Base-by-base conservation (phyloP, 2,888 invertebrate species). In the Eumacrocentrus americanus region DNA sequence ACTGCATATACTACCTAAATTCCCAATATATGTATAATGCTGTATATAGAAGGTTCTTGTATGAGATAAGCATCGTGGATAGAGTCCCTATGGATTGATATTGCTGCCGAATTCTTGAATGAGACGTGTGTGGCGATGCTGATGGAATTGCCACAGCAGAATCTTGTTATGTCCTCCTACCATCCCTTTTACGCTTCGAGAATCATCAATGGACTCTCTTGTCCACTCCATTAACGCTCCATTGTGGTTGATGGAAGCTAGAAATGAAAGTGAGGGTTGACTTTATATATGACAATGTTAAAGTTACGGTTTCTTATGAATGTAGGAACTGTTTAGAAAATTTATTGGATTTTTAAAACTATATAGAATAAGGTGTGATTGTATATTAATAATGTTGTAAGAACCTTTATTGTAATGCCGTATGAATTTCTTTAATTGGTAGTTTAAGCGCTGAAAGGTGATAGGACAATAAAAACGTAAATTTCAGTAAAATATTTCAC, bases 131-230 rank as follows among this genome's bases (percentile, higher is more conserved):
- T 11, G 34, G 40, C 22, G 44, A 55, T 23, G 37, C 58, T 58
- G 58, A 60, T 29, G n/a, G 40, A 51, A 50, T 34, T 50, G 25
- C 18, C 34, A 37, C 16, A 38, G 38, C 5, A 37, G n/a, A n/a
- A 47, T 40, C 11, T 57, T 50, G 23, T 23, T 37, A 37, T n/a
- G n/a, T 18, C 57, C 22, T 29, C 35, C 40, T 34, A 3, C 38
- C 35, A n/a, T 48, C 16, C 18, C 34, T 42, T 66, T 62, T 64
- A 66, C 71, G 68, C 62, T 60, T 46, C 22, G 47, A 48, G 72
- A 72, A 71, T 73, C 67, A 58, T 55, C 72, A 71, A 72, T 69
- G 72, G 69, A 66, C 67, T 64, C 62, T 62, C 62, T 62, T 58
- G 52, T 64, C 46, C 40, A 42, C 63, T 61, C 71, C 65, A 70